Base-by-base conservation (phyloP, 2,797 vertebrate genomes). In the Danio tinwini region DNA sequence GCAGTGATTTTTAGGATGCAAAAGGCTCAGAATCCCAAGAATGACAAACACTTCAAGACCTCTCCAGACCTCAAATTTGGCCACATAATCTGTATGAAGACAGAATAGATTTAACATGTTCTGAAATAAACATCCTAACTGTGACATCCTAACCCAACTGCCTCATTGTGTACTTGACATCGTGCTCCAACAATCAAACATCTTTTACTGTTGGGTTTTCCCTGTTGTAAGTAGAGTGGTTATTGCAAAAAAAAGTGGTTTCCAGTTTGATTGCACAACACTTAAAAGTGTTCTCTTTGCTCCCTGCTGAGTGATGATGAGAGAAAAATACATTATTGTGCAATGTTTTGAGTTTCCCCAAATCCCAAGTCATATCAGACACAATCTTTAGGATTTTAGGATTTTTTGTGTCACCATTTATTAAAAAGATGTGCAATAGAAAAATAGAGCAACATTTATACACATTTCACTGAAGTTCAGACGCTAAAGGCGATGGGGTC, bases 401-500 rank as follows among this genome's bases (percentile, higher is more conserved):
- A 8, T n/a, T 6, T 21, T 16, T 14, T 5, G 7, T 47, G 0
- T 21, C 7, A 68, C 12, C 14, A 52, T 77, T 77, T 77, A 77
- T 77, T 58, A 52, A 5, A 67, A 76, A 74, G n/a, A 74, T 8
- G 64, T 58, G 29, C 56, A 74, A 74, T 59, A 62, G 29, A 47
- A 55, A 76, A 56, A 55, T 39, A 68, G 40, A 45, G 39, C 42
- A 6, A 17, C 6, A 62, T 7, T 74, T 63, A 6, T 81, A 7
- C 16, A 44, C 0, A 74, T 21, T 1, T 19, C 1, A 37, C 5
- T 39, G 9, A 37, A 11, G 42, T 61, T 55, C 78, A 63, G 88
- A 72, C 82, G 47, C 71, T 80, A 6, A 88, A 44, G 44, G 78
- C 37, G 82, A 90, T 83, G 45, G 45, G 83, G 42, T 90, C 85